phyloP scores from a whole-genome alignment of 2,113 vertebrate species.

The Macquaria australasica region DNA sequence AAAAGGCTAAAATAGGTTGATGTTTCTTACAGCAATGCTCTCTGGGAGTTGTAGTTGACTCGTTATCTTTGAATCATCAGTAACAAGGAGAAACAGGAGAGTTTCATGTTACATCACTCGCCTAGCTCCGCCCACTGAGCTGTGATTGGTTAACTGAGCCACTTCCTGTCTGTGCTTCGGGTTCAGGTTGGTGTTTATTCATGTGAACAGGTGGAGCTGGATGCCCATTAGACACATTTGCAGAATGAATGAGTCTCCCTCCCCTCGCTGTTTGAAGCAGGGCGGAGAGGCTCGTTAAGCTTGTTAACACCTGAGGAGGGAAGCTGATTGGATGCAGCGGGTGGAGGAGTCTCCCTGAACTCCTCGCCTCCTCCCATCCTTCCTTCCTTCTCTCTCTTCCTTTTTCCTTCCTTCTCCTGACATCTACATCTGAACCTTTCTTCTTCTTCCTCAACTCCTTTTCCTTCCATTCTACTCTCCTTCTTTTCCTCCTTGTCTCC shows the following conservation, averaged over 20 bases:
- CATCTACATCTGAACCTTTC: not conserved
- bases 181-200: constrained; percentile 3
- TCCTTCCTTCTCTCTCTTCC: not conserved
- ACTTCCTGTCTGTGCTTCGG: not conserved
- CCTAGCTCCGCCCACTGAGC: not conserved
- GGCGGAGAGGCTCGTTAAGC: constrained; percentile 22
- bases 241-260: constrained; percentile 44
- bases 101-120: too few relatives aligned
- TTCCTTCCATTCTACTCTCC: too few relatives aligned
- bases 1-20: too few relatives aligned
- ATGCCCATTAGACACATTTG: constrained; percentile 25
- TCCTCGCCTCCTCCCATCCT: not conserved
- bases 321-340: constrained; percentile 11
- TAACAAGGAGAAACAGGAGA: too few relatives aligned
- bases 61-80: too few relatives aligned
- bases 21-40: too few relatives aligned
- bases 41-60: too few relatives aligned
- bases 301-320: constrained; percentile 12
- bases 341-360: constrained; percentile 6
- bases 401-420: not conserved
- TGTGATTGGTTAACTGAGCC: not conserved
- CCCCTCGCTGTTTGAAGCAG: constrained; percentile 46
- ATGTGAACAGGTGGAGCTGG: constrained; percentile 26
- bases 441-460: not conserved
- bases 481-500: too few relatives aligned